phyloP scores from a whole-genome alignment of 1,140 invertebrate genomes.

The Asobara japonica region DNA sequence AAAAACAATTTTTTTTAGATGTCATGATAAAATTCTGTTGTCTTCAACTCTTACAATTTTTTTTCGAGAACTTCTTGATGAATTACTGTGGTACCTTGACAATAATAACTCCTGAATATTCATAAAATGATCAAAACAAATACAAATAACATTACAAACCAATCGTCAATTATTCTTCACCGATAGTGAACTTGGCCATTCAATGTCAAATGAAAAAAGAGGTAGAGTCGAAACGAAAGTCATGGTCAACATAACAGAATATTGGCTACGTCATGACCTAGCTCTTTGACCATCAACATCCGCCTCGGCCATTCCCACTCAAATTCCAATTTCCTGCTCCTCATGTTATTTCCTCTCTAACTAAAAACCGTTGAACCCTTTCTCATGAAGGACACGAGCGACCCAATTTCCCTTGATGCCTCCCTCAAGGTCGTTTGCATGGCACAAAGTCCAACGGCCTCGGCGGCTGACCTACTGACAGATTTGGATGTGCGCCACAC shows the following conservation, averaged over 20 bases:
- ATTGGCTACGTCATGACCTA: conserved; percentile 7
- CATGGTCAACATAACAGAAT: background rate
- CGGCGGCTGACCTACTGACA: conserved; percentile 57
- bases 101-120: no score
- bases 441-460: conserved; percentile 36
- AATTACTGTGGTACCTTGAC: no score
- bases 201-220: background rate
- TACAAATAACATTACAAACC: no score
- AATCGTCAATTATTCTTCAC: no score
- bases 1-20: no score
- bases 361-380: background rate
- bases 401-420: background rate
- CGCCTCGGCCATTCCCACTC: background rate
- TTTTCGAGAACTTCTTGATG: no score
- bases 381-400: background rate
- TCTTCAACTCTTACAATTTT: no score
- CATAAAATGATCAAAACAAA: no score
- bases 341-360: background rate
- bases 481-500: conserved; percentile 53
- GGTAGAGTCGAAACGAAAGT: background rate
- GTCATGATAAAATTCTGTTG: no score
- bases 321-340: background rate
- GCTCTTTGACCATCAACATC: background rate
- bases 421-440: conserved; percentile 45
- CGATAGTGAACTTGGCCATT: no score